phyloP scores from a whole-genome alignment of 2,888 invertebrate genomes.

The Julus scandinavius region DNA sequence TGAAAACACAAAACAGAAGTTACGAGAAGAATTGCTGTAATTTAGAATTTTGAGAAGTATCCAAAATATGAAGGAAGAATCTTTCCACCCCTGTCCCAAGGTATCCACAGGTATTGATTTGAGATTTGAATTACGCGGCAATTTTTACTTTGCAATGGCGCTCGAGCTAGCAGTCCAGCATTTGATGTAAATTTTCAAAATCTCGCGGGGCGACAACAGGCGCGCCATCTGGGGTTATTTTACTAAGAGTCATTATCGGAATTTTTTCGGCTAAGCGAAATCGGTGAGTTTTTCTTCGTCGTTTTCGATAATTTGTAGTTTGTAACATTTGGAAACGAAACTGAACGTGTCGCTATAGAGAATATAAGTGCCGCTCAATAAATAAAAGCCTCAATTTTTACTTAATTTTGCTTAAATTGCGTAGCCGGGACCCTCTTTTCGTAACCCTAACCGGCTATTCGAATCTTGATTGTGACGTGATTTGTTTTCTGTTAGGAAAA shows the following conservation, averaged over 20 bases:
- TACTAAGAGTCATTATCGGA: not conserved
- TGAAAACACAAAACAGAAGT: too few relatives aligned
- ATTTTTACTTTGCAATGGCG: not conserved
- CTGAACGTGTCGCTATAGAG: not conserved
- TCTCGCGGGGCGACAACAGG: not conserved
- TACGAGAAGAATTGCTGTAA: too few relatives aligned
- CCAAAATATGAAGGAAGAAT: too few relatives aligned
- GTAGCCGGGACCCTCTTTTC: not conserved
- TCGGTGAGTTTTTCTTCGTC: not conserved
- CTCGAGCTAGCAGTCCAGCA: not conserved
- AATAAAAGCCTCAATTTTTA: not conserved
- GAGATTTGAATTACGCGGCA: not conserved
- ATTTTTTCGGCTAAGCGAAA: not conserved
- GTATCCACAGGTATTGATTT: too few relatives aligned
- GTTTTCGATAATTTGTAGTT: not conserved
- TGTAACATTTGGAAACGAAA: not conserved
- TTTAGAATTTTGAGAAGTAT: too few relatives aligned
- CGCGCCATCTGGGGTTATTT: not conserved
- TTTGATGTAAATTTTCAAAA: not conserved
- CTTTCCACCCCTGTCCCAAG: too few relatives aligned
- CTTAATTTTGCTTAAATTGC: not conserved
- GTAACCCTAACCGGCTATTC: constrained; percentile 21
- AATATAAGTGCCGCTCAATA: not conserved
- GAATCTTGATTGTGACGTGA: not conserved
- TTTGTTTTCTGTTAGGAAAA: not conserved